Evolutionary conservation across 1,140 invertebrate species (phyloP), one percentile per base, ranked within the genome.

Genomic region (Gonatopus flavifemur): DNA sequence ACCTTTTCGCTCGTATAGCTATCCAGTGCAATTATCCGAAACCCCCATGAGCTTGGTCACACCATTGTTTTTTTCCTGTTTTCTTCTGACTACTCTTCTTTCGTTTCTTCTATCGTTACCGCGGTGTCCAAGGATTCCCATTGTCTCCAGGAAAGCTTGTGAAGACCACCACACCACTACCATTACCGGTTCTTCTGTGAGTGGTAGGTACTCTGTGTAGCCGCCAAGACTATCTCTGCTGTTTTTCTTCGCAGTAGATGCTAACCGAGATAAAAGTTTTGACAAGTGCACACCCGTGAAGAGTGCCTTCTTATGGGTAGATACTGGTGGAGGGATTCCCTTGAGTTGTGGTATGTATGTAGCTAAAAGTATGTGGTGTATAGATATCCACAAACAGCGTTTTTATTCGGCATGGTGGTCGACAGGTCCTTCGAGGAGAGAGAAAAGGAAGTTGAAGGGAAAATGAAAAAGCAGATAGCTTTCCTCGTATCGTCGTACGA

Each of bases 1-100:
- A 59, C 62, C 70, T 72, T 72, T 70, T 66, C 59, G 52, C n/a
- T n/a, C n/a, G n/a, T n/a, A n/a, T n/a, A 66, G 57, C 67, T 60
- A 63, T 72, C 69, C 62, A 49, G 43, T 55, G 61, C 64, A 69
- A 73, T 74, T 73, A 73, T 67, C 62, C 63, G 59, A 65, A 65
- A 71, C 65, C 59, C 60, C 53, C 40, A 52, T 40, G 48, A 57
- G 52, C 37, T 37, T 52, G 45, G 51, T 49, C 47, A 52, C 46
- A 38, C 55, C 57, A 64, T 69, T 69, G 60, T 68, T 64, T 62
- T 57, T 62, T 62, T 39, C 35, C 40, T 42, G 18, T 36, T 28
- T 47, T 16, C 19, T 37, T 30, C 35, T 20, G 39, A 21, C 35
- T 38, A 39, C 33, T 54, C 44, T 41, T 49, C 33, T 15, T 12